Conservation (phyloP, 2,797 vertebrate species). For the Takifugu rubripes region DNA sequence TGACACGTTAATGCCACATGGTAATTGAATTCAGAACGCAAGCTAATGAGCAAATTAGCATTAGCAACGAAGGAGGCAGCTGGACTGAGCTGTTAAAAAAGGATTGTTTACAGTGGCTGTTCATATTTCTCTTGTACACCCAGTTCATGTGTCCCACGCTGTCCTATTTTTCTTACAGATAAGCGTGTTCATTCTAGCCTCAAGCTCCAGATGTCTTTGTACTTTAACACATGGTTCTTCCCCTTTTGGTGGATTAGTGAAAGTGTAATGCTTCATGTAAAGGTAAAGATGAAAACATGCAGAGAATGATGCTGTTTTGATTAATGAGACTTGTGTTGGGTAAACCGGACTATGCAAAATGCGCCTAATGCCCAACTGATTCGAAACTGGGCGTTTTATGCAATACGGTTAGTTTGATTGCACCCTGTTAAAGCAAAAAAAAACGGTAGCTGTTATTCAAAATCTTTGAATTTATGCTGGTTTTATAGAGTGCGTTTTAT, state of each 20-base stretch:
- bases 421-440: too few species aligned
- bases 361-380: too few species aligned
- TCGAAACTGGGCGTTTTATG: too few species aligned
- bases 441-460: too few species aligned
- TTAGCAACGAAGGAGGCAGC: slow-evolving; percentile 9
- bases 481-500: too few species aligned
- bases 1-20: slow-evolving; percentile 45
- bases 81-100: not conserved
- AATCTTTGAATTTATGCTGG: too few species aligned
- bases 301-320: too few species aligned
- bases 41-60: slow-evolving; percentile 23
- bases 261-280: slow-evolving; percentile 83
- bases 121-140: accelerated
- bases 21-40: slow-evolving; percentile 43
- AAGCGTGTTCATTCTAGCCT: slow-evolving; percentile 86
- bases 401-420: too few species aligned
- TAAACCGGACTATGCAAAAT: not conserved
- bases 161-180: slow-evolving; percentile 60
- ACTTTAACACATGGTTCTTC: slow-evolving; percentile 94
- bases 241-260: slow-evolving; percentile 93
- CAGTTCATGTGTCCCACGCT: not conserved
- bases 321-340: too few species aligned
- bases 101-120: accelerated
- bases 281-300: slow-evolving; percentile 70
- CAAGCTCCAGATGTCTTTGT: slow-evolving; percentile 92